Conservation (phyloP, 2,797 vertebrate genomes). For the Hemitrygon akajei region DNA sequence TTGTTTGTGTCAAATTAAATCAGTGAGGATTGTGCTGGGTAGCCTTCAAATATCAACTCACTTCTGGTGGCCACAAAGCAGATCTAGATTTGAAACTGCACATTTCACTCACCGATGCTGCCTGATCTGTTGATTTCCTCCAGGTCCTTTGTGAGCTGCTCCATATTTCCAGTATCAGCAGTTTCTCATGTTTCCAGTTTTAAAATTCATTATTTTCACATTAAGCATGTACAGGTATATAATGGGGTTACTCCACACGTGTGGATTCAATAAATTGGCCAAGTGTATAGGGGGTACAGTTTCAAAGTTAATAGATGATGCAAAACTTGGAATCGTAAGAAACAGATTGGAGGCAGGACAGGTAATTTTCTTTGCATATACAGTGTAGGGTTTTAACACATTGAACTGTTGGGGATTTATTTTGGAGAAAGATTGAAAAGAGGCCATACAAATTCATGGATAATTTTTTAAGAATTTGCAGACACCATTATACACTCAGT, state of each 20-base stretch:
- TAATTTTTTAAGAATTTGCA: background rate
- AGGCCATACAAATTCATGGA: background rate
- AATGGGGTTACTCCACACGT: background rate
- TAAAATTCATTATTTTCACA: background rate
- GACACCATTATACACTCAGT: too few relatives aligned
- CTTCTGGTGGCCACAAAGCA: background rate
- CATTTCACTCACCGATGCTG: too few relatives aligned
- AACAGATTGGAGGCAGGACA: background rate
- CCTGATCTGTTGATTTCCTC: too few relatives aligned
- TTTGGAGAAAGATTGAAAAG: background rate
- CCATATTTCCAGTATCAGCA: too few relatives aligned
- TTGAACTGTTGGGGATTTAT: background rate
- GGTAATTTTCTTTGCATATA: background rate
- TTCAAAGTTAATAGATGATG: too few relatives aligned
- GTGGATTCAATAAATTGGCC: too few relatives aligned
- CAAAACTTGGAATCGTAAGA: too few relatives aligned
- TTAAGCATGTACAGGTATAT: background rate
- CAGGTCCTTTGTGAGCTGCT: too few relatives aligned
- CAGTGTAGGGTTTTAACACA: background rate
- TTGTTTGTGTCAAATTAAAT: too few relatives aligned
- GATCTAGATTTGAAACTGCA: background rate
- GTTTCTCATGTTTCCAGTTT: background rate
- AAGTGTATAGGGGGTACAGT: too few relatives aligned
- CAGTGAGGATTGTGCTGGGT: too few relatives aligned
- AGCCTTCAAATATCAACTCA: too few relatives aligned